A percentile compares a stretch with the other conserved stretches of the same genome.
phyloP scores from a whole-genome alignment of 2,888 invertebrate species.

The Clitarchus hookeri region DNA sequence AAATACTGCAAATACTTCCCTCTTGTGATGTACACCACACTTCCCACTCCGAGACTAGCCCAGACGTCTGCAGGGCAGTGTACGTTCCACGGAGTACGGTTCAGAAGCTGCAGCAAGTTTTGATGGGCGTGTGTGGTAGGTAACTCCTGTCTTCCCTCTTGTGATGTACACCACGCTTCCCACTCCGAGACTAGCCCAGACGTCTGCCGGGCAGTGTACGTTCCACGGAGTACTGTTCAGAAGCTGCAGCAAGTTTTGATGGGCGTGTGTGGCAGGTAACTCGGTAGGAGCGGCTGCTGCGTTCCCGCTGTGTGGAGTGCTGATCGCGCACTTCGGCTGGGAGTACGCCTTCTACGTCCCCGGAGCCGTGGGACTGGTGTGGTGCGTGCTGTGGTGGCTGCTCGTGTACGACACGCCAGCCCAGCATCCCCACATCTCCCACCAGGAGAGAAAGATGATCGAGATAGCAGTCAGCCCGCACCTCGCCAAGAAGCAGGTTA shows the following conservation, averaged over 20 bases:
- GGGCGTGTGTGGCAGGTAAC: slow-evolving; percentile 50
- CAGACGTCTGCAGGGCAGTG: not conserved
- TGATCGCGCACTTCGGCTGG: slow-evolving; percentile 54
- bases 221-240: not conserved
- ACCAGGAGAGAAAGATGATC: slow-evolving; percentile 44
- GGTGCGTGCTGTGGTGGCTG: slow-evolving; percentile 50
- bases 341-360: slow-evolving; percentile 54
- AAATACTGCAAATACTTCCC: too few relatives aligned
- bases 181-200: too few relatives aligned
- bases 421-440: slow-evolving; percentile 49
- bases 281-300: slow-evolving; percentile 58
- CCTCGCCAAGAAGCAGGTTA: slow-evolving; percentile 28
- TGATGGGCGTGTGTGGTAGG: slow-evolving; percentile 47
- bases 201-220: not conserved
- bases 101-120: not conserved
- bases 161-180: too few relatives aligned
- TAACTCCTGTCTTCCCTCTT: too few relatives aligned
- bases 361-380: slow-evolving; percentile 47
- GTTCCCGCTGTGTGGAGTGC: slow-evolving; percentile 53
- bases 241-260: not conserved
- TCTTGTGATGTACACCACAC: too few relatives aligned
- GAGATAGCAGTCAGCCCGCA: slow-evolving; percentile 23
- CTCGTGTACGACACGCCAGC: slow-evolving; percentile 49
- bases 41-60: too few relatives aligned
- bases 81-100: not conserved